These are phyloP conservation scores for Ornithoptera priamus DNA, from an alignment of 2,888 invertebrate genomes.

Conservation along the genomic window DNA sequence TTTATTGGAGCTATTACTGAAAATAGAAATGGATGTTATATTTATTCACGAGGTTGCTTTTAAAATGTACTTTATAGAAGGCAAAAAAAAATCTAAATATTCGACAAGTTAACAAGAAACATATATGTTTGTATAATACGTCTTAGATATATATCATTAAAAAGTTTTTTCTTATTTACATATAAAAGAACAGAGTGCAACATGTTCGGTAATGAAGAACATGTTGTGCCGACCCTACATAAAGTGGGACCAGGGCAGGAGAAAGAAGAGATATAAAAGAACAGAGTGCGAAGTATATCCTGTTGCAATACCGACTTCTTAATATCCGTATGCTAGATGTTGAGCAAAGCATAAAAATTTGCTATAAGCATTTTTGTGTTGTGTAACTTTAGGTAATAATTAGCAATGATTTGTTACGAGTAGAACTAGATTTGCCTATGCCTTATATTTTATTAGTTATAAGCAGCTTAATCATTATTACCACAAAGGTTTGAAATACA, in stretches of 20 bases:
- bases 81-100: constrained; percentile 18
- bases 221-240: too few species aligned
- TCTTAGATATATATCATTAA: too few species aligned
- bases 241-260: too few species aligned
- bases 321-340: neutral
- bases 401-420: neutral
- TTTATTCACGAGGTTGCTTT: constrained; percentile 21
- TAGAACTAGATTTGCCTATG: neutral
- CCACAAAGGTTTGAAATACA: neutral
- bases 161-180: too few species aligned
- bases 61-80: constrained; percentile 17
- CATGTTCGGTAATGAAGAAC: too few species aligned
- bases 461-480: neutral
- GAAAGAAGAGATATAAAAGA: too few species aligned
- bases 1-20: constrained; percentile 29
- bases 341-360: neutral
- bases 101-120: too few species aligned
- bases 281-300: neutral
- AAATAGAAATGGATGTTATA: constrained; percentile 27
- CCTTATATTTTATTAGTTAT: neutral
- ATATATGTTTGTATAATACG: too few species aligned
- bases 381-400: neutral
- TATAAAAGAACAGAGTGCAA: neutral
- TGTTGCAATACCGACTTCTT: neutral
- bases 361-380: neutral